Base-by-base conservation (phyloP, 2,797 vertebrate genomes). In the Distichodus sexfasciatus region DNA sequence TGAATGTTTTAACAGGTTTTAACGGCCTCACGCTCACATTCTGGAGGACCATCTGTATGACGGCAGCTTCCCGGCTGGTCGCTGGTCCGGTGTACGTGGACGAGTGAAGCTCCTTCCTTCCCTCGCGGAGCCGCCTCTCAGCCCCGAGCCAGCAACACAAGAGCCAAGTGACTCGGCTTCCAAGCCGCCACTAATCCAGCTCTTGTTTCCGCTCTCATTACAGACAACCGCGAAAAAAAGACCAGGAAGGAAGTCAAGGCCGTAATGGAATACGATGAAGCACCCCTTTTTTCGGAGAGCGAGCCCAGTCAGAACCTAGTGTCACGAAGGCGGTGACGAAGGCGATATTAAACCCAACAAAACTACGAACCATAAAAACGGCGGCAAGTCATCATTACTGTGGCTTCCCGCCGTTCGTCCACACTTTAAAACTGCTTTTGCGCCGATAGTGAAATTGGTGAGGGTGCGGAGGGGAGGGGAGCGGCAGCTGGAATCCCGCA, bases 181-280 rank as follows among this genome's bases (percentile, higher is more conserved):
- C 35, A 35, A 44, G 19, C 28, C 12, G 12, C 57, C 26, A n/a
- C 40, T 38, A 43, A 62, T 62, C 40, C 36, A 54, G 29, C 10
- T 28, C 38, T 54, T 44, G 8, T 7, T 26, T 41, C 21, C 21
- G 23, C 40, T 17, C 29, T 41, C 66, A 51, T 47, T 12, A 24
- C n/a, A 43, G 58, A 46, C 15, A 54, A n/a, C 9, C 11, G 38
- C 36, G 26, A 17, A 33, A 17, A 55, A 68, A 59, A 35, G 23
- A 10, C 19, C 12, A 67, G 26, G 48, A 41, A 67, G 15, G 57
- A 70, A 35, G 64, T 11, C 6, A n/a, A 47, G 33, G 24, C 35
- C 57, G 44, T 57, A 71, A 66, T 51, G 36, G 63, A 69, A 70
- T 5, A 43, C 53, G 44, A 40, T 63, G 47, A 72, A 41, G 26